These are phyloP conservation scores for Cheilosia variabilis DNA, from an alignment of 2,888 invertebrate genomes.

Conservation along the genomic window DNA sequence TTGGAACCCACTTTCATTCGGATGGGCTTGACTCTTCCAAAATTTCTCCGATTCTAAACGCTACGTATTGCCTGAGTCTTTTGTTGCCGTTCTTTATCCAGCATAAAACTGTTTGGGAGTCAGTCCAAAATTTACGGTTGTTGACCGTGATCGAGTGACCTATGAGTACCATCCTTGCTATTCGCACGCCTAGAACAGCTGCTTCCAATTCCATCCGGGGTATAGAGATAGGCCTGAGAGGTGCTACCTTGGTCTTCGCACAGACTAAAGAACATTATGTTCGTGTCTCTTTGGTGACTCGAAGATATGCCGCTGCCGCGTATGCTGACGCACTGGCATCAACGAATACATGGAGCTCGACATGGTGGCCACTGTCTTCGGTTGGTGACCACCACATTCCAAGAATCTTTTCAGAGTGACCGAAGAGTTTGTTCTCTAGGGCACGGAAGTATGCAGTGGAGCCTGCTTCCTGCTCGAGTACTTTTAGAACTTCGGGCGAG, in stretches of 20 bases:
- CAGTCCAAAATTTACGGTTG: neutral
- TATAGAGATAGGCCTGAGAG: conserved; percentile 4
- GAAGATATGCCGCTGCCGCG: conserved; percentile 9
- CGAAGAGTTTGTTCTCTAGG: conserved; percentile 7
- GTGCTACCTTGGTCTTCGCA: conserved; percentile 9
- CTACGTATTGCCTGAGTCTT: conserved; percentile 10
- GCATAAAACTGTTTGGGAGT: conserved; percentile 19
- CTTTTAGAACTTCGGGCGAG: conserved; percentile 2
- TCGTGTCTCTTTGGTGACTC: neutral
- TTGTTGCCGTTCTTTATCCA: conserved; percentile 26
- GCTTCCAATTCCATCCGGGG: conserved; percentile 16
- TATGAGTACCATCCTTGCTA: neutral
- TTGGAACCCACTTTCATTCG: conserved; percentile 29
- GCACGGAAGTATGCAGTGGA: neutral
- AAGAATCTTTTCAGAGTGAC: conserved; percentile 27
- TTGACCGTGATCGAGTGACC: conserved; percentile 1
- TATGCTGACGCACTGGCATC: conserved; percentile 57
- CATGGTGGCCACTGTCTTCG: conserved; percentile 16
- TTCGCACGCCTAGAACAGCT: conserved; percentile 1
- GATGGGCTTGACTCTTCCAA: conserved; percentile 13
- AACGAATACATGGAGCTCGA: conserved; percentile 60
- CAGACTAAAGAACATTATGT: conserved; percentile 16
- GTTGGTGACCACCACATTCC: conserved; percentile 45
- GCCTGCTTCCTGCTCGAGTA: neutral
- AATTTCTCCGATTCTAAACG: conserved; percentile 12